Evolutionary conservation across 2,113 vertebrate genomes (phyloP), one percentile per base, ranked within the genome.

Genomic region (Hippocampus zosterae): DNA sequence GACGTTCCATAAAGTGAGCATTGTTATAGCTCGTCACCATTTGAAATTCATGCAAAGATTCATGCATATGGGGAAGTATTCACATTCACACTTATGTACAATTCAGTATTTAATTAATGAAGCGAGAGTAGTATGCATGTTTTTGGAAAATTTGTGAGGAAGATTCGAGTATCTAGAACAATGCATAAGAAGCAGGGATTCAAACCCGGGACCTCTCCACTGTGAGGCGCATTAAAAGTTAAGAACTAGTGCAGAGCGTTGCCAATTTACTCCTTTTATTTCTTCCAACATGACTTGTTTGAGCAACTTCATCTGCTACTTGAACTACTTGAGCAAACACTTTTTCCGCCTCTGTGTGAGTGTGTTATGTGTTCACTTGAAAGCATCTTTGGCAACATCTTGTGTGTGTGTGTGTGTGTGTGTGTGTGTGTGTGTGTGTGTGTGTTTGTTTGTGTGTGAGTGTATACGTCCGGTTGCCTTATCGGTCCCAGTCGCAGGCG

Each of bases 401-500:
- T 72, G 37, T 40, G 23, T 60, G 66, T 71, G 66, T 71, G 46
- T 77, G 74, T 66, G 65, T 72, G 48, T 40, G 23, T 60, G 66
- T 66, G 40, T 60, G 61, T 55, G 46, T 70, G 65, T 69, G 23
- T 61, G 52, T 70, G 42, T 72, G 12, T 46, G 33, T 37, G 33
- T 37, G 59, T 56, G 46, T 77, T 72, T 66, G 65, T 70, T 42
- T 29, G 23, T 33, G 33, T 37, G 59, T 56, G 46, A 75, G 74
- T 66, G 65, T 70, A 41, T 29, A 21, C 69, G 81, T 71, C 11
- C 73, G 76, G 71, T 82, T 59, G 73, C 67, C 83, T 87, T 83
- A 87, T 87, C 85, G 79, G 72, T 71, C 77, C 75, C 81, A 83
- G 81, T 87, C 81, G 77, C 85, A 82, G 79, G 81, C 85, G 77